Evolutionary conservation across 1,140 invertebrate species (phyloP), one percentile per base, ranked within the genome.

Genomic region (Phortica variegata): DNA sequence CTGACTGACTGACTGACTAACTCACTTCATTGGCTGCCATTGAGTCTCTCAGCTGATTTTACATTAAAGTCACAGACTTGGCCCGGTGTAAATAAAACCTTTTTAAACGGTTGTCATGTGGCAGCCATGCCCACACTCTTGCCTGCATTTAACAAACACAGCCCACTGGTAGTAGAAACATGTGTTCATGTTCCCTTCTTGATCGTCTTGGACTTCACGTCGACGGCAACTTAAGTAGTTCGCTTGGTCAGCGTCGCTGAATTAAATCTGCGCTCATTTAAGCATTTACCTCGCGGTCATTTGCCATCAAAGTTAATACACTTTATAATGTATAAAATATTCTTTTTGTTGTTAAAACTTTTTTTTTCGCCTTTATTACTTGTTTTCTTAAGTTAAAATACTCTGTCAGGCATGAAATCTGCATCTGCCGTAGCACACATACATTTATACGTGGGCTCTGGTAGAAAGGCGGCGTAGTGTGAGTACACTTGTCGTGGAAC

Each of bases 51-150:
- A n/a, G n/a, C n/a, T n/a, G n/a, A n/a, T n/a, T n/a, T n/a, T n/a
- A n/a, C n/a, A n/a, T n/a, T n/a, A n/a, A n/a, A n/a, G n/a, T n/a
- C n/a, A n/a, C n/a, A n/a, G n/a, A n/a, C n/a, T n/a, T n/a, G n/a
- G n/a, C n/a, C 52, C 63, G 63, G 63, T 68, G 63, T 68, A 68
- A 68, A 68, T 68, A 68, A 68, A 68, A 68, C 63, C 63, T 68
- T 68, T 68, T 68, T 66, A 66, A 66, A 66, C 63, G 63, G 41
- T 66, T 66, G 63, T 68, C 63, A 62, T 65, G 60, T 55, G 62
- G 54, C 55, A 51, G 56, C 36, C 39, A 13, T 36, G n/a, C n/a
- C n/a, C n/a, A n/a, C n/a, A n/a, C n/a, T n/a, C 33, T 34, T 10
- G 4, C 4, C 33, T 5, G 15, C 17, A 38, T 9, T 8, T 17